Conservation (phyloP, 2,113 vertebrate genomes). For the Mesocricetus auratus region DNA sequence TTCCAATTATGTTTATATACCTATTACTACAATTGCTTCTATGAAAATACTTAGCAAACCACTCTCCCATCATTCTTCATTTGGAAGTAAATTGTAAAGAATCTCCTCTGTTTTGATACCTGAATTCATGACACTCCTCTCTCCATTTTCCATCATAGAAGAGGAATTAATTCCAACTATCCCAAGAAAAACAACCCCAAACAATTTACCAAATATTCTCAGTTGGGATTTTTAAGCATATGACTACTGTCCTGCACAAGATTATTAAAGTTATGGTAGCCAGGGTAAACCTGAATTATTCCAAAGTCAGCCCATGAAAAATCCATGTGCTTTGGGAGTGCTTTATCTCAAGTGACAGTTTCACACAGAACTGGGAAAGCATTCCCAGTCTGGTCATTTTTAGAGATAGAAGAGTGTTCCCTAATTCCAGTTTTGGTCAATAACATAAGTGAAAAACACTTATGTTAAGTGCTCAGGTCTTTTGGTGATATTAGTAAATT, state of each 20-base stretch:
- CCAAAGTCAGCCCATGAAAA: neutral
- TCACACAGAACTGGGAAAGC: neutral
- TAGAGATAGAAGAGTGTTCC: neutral
- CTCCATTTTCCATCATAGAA: conserved; percentile 8
- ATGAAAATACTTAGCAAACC: neutral
- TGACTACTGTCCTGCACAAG: neutral
- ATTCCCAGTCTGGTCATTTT: neutral
- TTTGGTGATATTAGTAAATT: neutral
- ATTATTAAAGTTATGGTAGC: neutral
- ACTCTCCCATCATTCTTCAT: conserved; percentile 4
- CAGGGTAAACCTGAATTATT: neutral
- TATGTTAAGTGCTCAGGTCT: neutral
- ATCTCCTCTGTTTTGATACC: neutral
- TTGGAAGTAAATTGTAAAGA: conserved; percentile 23
- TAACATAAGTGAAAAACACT: neutral
- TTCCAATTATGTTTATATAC: conserved; percentile 29
- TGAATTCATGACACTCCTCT: neutral
- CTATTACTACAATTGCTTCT: conserved; percentile 20
- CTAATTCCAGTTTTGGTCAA: neutral
- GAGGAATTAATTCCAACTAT: neutral
- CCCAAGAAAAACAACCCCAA: neutral
- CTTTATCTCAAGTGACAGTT: neutral
- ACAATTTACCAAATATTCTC: neutral
- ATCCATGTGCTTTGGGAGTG: neutral
- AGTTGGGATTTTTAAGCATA: neutral